These are phyloP conservation scores for Nothoprocta pentlandii DNA, from an alignment of 2,113 vertebrate genomes.

Conservation along the genomic window DNA sequence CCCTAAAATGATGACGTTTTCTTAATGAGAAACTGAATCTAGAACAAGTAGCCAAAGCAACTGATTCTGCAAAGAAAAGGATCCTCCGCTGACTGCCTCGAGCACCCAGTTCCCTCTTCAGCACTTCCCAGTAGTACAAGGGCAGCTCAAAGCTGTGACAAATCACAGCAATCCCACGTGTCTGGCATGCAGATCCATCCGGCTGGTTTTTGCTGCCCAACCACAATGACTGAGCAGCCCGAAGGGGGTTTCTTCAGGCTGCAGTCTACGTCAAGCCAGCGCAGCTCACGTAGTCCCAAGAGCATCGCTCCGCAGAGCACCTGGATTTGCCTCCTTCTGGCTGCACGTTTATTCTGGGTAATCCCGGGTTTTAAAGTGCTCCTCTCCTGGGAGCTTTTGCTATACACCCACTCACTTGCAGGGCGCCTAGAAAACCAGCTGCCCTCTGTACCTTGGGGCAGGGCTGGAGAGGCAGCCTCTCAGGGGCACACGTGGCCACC, in stretches of 20 bases:
- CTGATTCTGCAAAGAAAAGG: not conserved
- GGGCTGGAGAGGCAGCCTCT: not conserved
- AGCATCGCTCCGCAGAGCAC: not conserved
- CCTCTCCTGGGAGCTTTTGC: not conserved
- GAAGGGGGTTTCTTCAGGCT: slow-evolving; percentile 20
- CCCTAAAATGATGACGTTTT: not conserved
- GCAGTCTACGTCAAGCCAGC: not conserved
- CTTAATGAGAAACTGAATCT: slow-evolving; percentile 7
- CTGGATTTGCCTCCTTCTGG: slow-evolving; percentile 5
- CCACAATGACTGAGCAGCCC: slow-evolving; percentile 6
- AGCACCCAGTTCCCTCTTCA: not conserved
- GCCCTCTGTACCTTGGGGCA: not conserved
- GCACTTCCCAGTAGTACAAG: not conserved
- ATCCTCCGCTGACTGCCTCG: not conserved
- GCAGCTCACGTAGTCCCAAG: rapidly evolving
- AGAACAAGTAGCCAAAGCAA: not conserved
- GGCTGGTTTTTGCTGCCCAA: slow-evolving; percentile 1
- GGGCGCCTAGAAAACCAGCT: not conserved
- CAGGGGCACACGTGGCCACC: not conserved
- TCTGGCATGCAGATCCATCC: not conserved
- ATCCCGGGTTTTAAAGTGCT: not conserved
- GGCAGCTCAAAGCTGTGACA: not conserved
- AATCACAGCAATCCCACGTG: not conserved
- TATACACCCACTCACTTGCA: not conserved
- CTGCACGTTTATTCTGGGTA: not conserved